A percentile compares a stretch with the other conserved stretches of the same genome.
phyloP scores from a whole-genome alignment of 2,113 vertebrate genomes.

The Natator depressus region DNA sequence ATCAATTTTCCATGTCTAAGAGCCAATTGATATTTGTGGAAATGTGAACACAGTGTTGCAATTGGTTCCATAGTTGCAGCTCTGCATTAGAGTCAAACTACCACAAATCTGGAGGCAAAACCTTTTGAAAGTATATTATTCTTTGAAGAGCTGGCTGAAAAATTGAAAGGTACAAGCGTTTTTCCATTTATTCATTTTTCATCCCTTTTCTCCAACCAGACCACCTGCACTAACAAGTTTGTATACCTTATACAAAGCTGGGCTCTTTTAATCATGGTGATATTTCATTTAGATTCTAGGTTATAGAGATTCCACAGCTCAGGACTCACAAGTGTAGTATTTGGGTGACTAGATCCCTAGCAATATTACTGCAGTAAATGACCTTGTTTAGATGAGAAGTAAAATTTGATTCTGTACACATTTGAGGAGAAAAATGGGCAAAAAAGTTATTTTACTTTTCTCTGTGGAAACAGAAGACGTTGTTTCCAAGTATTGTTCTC shows the following conservation, averaged over 20 bases:
- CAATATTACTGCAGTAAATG: neutral
- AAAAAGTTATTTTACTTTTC: constrained; percentile 56
- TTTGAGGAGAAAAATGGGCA: constrained; percentile 30
- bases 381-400: constrained; percentile 55
- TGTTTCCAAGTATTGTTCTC: constrained; percentile 62
- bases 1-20: neutral
- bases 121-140: neutral
- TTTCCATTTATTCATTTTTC: neutral
- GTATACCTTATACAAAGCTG: neutral
- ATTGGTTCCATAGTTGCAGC: neutral
- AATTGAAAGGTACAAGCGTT: neutral
- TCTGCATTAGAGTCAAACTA: neutral
- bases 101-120: neutral
- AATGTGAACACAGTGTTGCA: no score
- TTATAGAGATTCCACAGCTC: constrained; percentile 27
- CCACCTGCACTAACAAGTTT: neutral
- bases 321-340: constrained; percentile 23
- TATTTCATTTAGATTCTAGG: constrained; percentile 27
- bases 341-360: constrained; percentile 50
- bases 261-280: neutral
- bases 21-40: neutral
- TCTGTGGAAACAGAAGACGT: constrained; percentile 46
- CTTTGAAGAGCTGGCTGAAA: neutral
- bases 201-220: neutral
- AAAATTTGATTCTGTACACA: constrained; percentile 16